Base-by-base conservation (phyloP, 2,888 invertebrate genomes). In the Sinohyriopsis cumingii region DNA sequence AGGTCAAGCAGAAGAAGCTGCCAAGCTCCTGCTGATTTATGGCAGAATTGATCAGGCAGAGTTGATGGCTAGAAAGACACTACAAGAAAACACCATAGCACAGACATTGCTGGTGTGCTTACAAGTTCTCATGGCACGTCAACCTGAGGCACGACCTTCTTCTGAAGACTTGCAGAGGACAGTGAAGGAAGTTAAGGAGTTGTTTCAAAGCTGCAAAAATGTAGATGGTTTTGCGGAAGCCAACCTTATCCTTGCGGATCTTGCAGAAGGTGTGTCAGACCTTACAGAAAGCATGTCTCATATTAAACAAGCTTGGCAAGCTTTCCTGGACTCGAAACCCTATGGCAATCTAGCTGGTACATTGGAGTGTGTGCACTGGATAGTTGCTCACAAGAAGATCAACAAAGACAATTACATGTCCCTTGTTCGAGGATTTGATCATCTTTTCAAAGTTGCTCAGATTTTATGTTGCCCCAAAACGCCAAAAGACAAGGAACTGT, bases 331-430 rank as follows among this genome's bases (percentile, higher is more conserved):
- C 4, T 69, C 74, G 0, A 74, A 75, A 59, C 82, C 81, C 59
- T 67, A 68, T 24, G 57, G 69, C 57, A 81, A 82, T 69, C 77
- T 72, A 28, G 78, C 77, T 22, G 83, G 81, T 1, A 70, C 77
- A 33, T 60, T 84, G 22, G 83, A 83, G 55, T 82, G 80, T 65
- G 72, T 75, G 60, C 67, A 81, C 59, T 73, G 77, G 77, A 72
- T 81, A 66, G 61, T 78, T 5, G 28, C 53, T 7, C 18, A 57
- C 53, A 4, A 22, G 45, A 65, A 71, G 22, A 24, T 75, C 22
- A 28, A 61, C 5, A 67, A 72, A 20, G 54, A 67, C 53, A 64
- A 28, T 12, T 62, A 20, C 54, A 19, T 75, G 18, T 45, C 45
- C 45, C 56, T 76, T 0, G 72, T 82, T 15, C 59, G 72, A 55